Evolutionary conservation across 2,113 vertebrate species (phyloP), one percentile per base, ranked within the genome.

Genomic region (Pelmatolapia mariae): DNA sequence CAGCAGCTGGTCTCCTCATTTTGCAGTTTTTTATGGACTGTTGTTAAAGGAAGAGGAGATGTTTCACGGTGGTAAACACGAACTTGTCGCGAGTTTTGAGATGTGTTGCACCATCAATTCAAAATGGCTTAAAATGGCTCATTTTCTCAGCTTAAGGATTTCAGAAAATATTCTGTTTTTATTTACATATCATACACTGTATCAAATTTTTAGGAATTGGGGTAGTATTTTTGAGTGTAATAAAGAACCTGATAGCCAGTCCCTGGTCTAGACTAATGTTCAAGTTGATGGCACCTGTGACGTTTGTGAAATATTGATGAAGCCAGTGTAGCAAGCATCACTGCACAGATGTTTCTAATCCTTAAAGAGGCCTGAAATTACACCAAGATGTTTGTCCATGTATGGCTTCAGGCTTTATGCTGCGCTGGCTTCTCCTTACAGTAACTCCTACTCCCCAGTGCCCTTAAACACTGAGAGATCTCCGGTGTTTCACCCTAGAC

Each of bases 321-420:
- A 86, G 45, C 47, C 53, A 79, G 18, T 82, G 16, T 45, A 88
- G 16, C 40, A 80, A 54, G 86, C 47, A 84, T 38, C 15, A 38
- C 56, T 40, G 87, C 66, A 43, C 86, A 87, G 80, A 78, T 89
- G 86, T 91, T 92, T 91, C 18, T 82, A 83, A 90, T 90, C 19
- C 57, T 82, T 19, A 78, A 80, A 85, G 45, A 26, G 18, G 47
- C 73, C 84, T 92, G 18, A 91, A 91, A 92, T 87, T 33, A 86
- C 59, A 79, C 29, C 71, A 90, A 91, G 80, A 92, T 90, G 87
- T 93, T 93, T 91, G 73, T 82, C 80, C 88, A 79, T 92, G 82
- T 93, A 52, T 43, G 81, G 84, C 71, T 92, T 87, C 10, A 83
- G 54, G 66, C 22, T 18, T 80, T 71, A 43, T 29, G n/a, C 63